Evolutionary conservation across 1,140 invertebrate genomes (phyloP), one percentile per base, ranked within the genome.

Genomic region (Pseudomyrmex pallidus): DNA sequence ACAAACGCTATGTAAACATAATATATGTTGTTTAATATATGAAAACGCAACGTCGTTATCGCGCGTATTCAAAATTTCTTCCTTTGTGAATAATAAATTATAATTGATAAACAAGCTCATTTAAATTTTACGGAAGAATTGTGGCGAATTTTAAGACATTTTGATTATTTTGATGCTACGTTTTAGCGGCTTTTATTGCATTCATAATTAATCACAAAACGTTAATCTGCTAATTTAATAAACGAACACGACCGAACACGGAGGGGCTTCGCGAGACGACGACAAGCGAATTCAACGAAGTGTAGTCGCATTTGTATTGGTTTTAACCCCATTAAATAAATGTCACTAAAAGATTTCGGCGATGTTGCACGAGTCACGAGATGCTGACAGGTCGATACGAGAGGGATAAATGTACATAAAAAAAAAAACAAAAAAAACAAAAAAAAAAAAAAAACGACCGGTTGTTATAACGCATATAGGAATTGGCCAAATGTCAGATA

Each of bases 351-450:
- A 35, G 35, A 35, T 35, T 35, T 80, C 54, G 76, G 66, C 48
- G 59, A 72, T 12, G 15, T 59, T 20, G 35, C 44, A 25, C 15
- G 44, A 44, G 64, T 68, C 59, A 20, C 76, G 48, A 54, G 66
- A 80, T 72, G 76, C 22, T 70, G 67, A 70, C 54, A 70, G 9
- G 67, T 66, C 73, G 73, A 52, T 77, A 44, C 5, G 35, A 35
- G 35, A 25, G 25, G 52, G 50, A 57, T 80, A 78, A 80, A 87
- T 89, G 80, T 57, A 12, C 82, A 83, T 89, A 78, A 82, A 76
- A 88, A 88, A 74, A 82, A 76, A 88, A 88, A 86, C n/a, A n/a
- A n/a, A n/a, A n/a, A n/a, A n/a, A n/a, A n/a, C n/a, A 76, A 88
- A 88, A 74, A 78, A 82, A 76, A 88, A 88, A 74, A 82, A 76